A percentile compares a stretch with the other conserved stretches of the same genome.
These are phyloP conservation scores for Proteles cristata DNA, from an alignment of 2,113 vertebrate species.

Conservation along the genomic window DNA sequence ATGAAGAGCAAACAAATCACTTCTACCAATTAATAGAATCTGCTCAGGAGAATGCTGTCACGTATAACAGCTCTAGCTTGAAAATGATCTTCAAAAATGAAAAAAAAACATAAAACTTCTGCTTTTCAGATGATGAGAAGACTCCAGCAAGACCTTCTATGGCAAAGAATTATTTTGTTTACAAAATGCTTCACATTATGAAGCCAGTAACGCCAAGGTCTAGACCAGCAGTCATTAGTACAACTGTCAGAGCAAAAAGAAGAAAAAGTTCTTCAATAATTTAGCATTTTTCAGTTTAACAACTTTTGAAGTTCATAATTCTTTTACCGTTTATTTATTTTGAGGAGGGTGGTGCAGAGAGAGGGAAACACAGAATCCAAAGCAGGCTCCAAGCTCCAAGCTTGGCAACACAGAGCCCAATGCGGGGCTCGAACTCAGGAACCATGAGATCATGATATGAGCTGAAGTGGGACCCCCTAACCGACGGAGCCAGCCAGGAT, in stretches of 20 bases:
- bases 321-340: neutral
- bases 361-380: no score
- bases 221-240: neutral
- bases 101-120: neutral
- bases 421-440: no score
- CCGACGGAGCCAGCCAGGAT: no score
- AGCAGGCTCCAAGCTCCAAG: no score
- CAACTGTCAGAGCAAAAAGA: neutral
- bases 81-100: slow-evolving; percentile 21
- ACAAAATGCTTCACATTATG: slow-evolving; percentile 4
- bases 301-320: neutral
- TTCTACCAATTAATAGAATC: neutral
- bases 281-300: slow-evolving; percentile 29
- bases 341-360: no score
- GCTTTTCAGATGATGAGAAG: neutral
- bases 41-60: neutral
- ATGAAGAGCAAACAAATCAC: slow-evolving; percentile 10
- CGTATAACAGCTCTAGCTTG: neutral
- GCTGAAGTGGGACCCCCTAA: no score
- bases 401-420: no score
- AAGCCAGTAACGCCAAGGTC: neutral
- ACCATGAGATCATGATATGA: no score
- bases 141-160: neutral
- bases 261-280: neutral
- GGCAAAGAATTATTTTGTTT: neutral